Base-by-base conservation (phyloP, 1,140 invertebrate species). In the Hyposmocoma kahamanoa region DNA sequence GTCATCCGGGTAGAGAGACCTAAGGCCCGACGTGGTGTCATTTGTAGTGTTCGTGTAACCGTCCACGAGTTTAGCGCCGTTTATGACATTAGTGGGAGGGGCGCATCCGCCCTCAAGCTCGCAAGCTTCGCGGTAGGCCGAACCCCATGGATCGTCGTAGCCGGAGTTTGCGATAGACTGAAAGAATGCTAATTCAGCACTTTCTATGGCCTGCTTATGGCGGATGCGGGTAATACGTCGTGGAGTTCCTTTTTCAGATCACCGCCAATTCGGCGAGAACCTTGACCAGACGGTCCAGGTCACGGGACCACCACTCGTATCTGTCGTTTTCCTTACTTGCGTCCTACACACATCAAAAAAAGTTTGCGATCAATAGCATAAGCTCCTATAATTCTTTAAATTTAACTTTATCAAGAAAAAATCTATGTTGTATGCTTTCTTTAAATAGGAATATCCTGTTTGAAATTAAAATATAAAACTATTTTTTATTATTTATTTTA, bases 1-100 rank as follows among this genome's bases (percentile, higher is more conserved):
- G 38, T 61, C 56, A 30, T 63, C 56, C 3, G 59, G 63, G 19
- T 50, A 65, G 11, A 72, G 55, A 0, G 58, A 39, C 8, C 65
- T 11, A 1, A 68, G 50, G 2, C 44, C 47, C 8, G 8, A 21
- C 54, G 67, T 67, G 38, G 69, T 53, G 11, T 55, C 47, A 0
- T 44, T 48, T 3, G 53, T 52, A 9, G 47, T 47, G 13, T 28
- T 36, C 11, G 61, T 36, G 32, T 49, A 30, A 17, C 64, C 39
- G 36, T 58, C 38, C 47, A 41, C 26, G 10, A 50, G 22, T 21
- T 38, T 49, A 38, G 24, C 42, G 1, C 44, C 61, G 26, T 61
- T 28, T 6, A 28, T 6, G 6, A 28, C 24, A 11, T 28, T 28
- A 6, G 24, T 11, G 24, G 24, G 24, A 28, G 24, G 24, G 24